Percentiles rank a stretch among this genome's conserved stretches.
These are phyloP conservation scores for Tiphia femorata DNA, from an alignment of 2,888 invertebrate species.

Conservation along the genomic window DNA sequence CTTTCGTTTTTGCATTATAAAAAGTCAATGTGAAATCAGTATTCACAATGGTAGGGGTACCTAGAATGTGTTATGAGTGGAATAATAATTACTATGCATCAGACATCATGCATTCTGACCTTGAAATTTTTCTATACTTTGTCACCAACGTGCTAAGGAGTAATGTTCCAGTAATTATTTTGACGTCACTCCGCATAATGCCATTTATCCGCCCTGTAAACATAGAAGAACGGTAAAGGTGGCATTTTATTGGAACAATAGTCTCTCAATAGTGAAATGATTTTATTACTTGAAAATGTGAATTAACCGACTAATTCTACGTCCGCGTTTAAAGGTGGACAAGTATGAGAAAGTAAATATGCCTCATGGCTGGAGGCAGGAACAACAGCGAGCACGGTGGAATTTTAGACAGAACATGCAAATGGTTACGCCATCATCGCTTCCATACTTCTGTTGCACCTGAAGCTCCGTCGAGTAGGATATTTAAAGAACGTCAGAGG, in stretches of 20 bases:
- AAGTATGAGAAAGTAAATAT: constrained; percentile 62
- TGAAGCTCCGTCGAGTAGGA: constrained; percentile 45
- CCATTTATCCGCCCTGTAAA: too few relatives aligned
- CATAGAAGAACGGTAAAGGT: too few relatives aligned
- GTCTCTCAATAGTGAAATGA: not conserved
- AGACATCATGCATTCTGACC: constrained; percentile 24
- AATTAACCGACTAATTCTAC: too few relatives aligned
- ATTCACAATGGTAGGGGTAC: too few relatives aligned
- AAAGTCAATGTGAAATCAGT: too few relatives aligned
- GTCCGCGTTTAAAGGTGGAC: constrained; percentile 56
- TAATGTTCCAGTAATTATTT: too few relatives aligned
- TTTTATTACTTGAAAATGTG: not conserved
- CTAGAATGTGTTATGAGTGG: constrained; percentile 9
- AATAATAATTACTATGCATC: constrained; percentile 31
- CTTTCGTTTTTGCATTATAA: too few relatives aligned
- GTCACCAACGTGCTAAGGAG: too few relatives aligned
- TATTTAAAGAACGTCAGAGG: constrained; percentile 51
- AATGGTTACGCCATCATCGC: constrained; percentile 48
- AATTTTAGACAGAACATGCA: constrained; percentile 58
- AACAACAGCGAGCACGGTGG: constrained; percentile 57
- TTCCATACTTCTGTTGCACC: constrained; percentile 42
- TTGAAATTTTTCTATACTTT: constrained; percentile 36
- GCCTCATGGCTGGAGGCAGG: constrained; percentile 66
- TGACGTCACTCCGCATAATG: too few relatives aligned
- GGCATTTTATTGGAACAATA: not conserved